Percentiles rank a stretch among this genome's conserved stretches.
Conservation (phyloP, 1,140 invertebrate genomes). For the Papilio polyxenes region DNA sequence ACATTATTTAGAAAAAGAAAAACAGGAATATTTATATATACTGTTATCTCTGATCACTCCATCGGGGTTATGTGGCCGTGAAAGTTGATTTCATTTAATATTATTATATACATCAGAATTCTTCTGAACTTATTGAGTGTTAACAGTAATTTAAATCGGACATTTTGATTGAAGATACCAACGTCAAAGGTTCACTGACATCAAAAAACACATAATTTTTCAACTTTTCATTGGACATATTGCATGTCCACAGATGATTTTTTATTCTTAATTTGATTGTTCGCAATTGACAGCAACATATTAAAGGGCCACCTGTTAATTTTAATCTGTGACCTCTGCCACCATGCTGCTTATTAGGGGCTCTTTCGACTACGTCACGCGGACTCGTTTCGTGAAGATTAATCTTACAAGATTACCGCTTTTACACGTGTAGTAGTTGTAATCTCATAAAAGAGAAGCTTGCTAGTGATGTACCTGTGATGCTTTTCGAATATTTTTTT, state of each 20-base stretch:
- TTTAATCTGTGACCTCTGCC: slow-evolving; percentile 38
- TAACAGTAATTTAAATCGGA: slow-evolving; percentile 9
- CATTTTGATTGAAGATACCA: slow-evolving; percentile 28
- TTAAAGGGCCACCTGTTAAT: slow-evolving; percentile 39
- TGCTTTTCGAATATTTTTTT: neutral
- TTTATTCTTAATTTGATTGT: neutral
- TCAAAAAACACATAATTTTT: slow-evolving; percentile 22
- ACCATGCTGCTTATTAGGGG: slow-evolving; percentile 15
- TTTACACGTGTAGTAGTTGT: slow-evolving; percentile 44
- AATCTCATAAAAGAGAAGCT: slow-evolving; percentile 32
- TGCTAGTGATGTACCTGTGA: slow-evolving; percentile 4
- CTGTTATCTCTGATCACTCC: neutral
- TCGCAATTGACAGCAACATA: slow-evolving; percentile 35
- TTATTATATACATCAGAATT: neutral
- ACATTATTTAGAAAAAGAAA: no score
- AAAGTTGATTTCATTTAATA: neutral
- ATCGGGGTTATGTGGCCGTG: neutral
- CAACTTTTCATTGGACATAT: slow-evolving; percentile 20
- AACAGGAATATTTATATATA: no score
- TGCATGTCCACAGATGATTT: slow-evolving; percentile 18
- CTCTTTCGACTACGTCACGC: neutral
- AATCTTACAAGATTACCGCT: slow-evolving; percentile 46
- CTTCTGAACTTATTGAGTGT: neutral
- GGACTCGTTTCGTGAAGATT: slow-evolving; percentile 40
- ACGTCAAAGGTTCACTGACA: slow-evolving; percentile 22